phyloP scores from a whole-genome alignment of 2,888 invertebrate genomes.

The Lasioglossum zephyrum region DNA sequence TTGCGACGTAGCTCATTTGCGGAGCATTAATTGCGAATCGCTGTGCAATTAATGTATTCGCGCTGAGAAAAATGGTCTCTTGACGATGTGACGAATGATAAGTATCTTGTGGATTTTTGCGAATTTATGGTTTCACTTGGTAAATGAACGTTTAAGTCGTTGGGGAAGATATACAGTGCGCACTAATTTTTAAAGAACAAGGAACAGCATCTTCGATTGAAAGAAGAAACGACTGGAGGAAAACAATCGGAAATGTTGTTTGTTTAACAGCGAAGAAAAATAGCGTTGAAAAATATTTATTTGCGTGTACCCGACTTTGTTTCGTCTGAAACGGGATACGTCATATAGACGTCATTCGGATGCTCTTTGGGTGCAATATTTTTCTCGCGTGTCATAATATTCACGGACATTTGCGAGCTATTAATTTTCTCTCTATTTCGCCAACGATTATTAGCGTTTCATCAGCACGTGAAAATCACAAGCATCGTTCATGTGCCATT shows the following conservation, averaged over 20 bases:
- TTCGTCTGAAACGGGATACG: constrained; percentile 13
- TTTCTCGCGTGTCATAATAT: not conserved
- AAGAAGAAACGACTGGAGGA: no score
- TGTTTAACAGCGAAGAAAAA: not conserved
- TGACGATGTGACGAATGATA: not conserved
- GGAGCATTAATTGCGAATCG: not conserved
- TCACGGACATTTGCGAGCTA: not conserved
- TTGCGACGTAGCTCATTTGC: not conserved
- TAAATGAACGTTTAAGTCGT: not conserved
- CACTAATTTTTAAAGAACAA: not conserved
- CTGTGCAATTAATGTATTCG: not conserved
- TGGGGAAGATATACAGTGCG: no score
- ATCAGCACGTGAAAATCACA: constrained; percentile 21
- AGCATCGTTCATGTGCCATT: not conserved
- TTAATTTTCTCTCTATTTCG: not conserved
- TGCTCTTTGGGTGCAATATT: not conserved
- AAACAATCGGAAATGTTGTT: no score
- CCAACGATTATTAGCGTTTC: constrained; percentile 9
- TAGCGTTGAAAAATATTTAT: not conserved
- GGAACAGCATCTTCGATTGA: not conserved
- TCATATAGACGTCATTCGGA: constrained; percentile 13
- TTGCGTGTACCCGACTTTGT: constrained; percentile 21
- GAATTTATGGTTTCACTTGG: not conserved
- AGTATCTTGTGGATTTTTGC: not conserved
- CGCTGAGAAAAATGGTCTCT: constrained; percentile 7